Evolutionary conservation across 2,888 invertebrate genomes (phyloP).

Genomic region (Diplolepis rosae): DNA sequence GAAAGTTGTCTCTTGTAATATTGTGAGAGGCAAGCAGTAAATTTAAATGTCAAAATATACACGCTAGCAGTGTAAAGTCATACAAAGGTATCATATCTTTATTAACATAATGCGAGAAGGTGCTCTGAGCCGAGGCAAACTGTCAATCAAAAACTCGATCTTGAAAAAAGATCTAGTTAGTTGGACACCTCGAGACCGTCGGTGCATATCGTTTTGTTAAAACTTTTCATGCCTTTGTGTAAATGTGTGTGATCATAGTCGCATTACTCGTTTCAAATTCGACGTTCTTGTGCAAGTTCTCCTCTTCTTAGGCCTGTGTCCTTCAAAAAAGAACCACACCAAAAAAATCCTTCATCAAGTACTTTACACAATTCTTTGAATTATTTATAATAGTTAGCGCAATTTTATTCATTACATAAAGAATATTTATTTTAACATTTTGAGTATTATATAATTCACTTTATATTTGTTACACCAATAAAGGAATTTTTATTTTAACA

Average conservation of each 20-base stretch:
- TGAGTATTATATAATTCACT: too few species aligned
- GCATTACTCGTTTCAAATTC: constrained; percentile 27
- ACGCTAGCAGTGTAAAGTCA: constrained; percentile 52
- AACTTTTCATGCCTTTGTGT: constrained; percentile 47
- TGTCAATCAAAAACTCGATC: constrained; percentile 70
- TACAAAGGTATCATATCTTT: constrained; percentile 68
- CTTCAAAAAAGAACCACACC: background rate
- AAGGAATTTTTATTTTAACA: too few species aligned
- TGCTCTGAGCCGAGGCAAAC: constrained; percentile 54
- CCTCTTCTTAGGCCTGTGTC: constrained; percentile 34
- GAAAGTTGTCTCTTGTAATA: background rate
- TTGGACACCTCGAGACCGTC: constrained; percentile 41
- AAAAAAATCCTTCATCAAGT: too few species aligned
- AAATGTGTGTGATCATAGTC: constrained; percentile 44
- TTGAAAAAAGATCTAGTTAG: constrained; percentile 67
- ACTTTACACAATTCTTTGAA: too few species aligned
- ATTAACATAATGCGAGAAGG: constrained; percentile 70
- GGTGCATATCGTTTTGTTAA: constrained; percentile 57
- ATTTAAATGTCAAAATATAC: constrained; percentile 73
- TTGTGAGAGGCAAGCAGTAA: constrained; percentile 35
- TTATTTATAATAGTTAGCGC: too few species aligned
- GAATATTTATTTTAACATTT: too few species aligned
- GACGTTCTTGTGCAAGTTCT: constrained; percentile 34
- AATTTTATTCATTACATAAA: too few species aligned
- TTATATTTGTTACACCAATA: too few species aligned